A percentile compares a stretch with the other conserved stretches of the same genome.
These are phyloP conservation scores for Gymnocheta viridis DNA, from an alignment of 2,888 invertebrate genomes.

Conservation along the genomic window DNA sequence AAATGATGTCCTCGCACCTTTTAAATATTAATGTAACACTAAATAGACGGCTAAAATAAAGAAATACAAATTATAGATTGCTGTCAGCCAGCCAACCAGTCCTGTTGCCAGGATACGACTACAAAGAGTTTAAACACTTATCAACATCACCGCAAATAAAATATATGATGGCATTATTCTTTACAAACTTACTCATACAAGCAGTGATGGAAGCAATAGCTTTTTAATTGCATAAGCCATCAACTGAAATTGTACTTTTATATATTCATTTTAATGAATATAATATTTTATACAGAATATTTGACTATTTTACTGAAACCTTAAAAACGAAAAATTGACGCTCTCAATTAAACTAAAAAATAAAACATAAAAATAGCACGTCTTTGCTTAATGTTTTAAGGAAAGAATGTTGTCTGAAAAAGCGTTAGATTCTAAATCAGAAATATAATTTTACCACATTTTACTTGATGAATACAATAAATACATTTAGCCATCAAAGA, in stretches of 20 bases:
- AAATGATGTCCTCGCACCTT: conserved; percentile 47
- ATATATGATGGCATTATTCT: conserved; percentile 53
- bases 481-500: too few species aligned
- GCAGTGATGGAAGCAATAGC: not conserved
- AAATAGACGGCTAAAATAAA: conserved; percentile 35
- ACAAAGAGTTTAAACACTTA: conserved; percentile 37
- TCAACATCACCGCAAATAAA: conserved; percentile 49
- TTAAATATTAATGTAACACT: conserved; percentile 42
- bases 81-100: conserved; percentile 8
- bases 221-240: not conserved
- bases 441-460: too few species aligned
- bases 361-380: too few species aligned
- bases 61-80: conserved; percentile 27
- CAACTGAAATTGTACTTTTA: not conserved
- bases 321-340: too few species aligned
- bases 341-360: too few species aligned
- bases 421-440: too few species aligned
- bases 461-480: too few species aligned
- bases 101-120: not conserved
- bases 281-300: too few species aligned
- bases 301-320: too few species aligned
- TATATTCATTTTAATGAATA: too few species aligned
- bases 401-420: too few species aligned
- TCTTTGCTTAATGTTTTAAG: too few species aligned
- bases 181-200: not conserved